These are phyloP conservation scores for Bufo gargarizans DNA, from an alignment of 2,113 vertebrate species.

Conservation along the genomic window DNA sequence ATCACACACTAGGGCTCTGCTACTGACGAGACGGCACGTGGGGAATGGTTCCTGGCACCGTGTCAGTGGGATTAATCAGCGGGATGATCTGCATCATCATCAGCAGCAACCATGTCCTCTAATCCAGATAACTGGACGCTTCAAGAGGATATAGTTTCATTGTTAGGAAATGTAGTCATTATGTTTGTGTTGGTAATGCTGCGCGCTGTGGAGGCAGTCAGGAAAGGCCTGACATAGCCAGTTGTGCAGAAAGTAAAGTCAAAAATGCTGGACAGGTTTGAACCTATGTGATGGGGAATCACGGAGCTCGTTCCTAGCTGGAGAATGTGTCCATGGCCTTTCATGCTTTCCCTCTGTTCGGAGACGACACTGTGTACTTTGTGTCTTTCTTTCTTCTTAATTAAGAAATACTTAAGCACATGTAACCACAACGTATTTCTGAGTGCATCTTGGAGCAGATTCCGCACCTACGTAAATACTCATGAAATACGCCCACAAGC, in stretches of 20 bases:
- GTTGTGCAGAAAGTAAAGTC: neutral
- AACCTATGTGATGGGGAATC: neutral
- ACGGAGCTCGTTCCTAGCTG: neutral
- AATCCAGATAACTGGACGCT: conserved; percentile 17
- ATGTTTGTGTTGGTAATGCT: conserved; percentile 21
- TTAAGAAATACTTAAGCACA: no score
- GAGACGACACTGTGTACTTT: no score
- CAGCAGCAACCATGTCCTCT: conserved; percentile 33
- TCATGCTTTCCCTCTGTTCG: no score
- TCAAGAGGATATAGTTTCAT: conserved; percentile 29
- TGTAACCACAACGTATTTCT: no score
- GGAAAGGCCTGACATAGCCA: neutral
- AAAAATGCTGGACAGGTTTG: conserved; percentile 10
- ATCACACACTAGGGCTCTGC: neutral
- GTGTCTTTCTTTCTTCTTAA: no score
- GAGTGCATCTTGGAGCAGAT: no score
- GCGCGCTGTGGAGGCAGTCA: neutral
- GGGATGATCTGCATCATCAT: conserved; percentile 33
- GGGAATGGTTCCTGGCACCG: neutral
- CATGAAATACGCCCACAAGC: no score
- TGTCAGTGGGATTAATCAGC: conserved; percentile 24
- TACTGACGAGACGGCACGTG: neutral
- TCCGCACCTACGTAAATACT: no score
- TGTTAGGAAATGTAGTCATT: conserved; percentile 32
- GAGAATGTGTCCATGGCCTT: no score